Conservation (phyloP, 2,888 invertebrate genomes). For the Oegoconia quadripuncta region DNA sequence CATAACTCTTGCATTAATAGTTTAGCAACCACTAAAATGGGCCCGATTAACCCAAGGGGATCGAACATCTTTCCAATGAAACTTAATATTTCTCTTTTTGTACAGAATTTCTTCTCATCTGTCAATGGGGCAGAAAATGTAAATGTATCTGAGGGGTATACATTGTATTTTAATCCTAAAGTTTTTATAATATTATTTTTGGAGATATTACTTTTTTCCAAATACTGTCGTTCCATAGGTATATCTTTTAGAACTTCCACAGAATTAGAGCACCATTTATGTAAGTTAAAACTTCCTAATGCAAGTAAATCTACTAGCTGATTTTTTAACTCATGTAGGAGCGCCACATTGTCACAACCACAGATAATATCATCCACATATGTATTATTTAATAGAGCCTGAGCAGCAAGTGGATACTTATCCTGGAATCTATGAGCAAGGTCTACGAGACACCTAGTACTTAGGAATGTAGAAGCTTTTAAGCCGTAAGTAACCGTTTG, state of each 20-base stretch:
- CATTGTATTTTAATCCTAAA: conserved; percentile 13
- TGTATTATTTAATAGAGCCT: conserved; percentile 7
- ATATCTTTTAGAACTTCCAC: background rate
- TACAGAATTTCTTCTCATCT: background rate
- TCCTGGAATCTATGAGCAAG: conserved; percentile 6
- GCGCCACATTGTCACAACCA: background rate
- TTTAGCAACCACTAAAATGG: conserved; percentile 13
- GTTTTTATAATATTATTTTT: conserved; percentile 11
- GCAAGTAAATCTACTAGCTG: background rate
- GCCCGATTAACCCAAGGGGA: conserved; percentile 17
- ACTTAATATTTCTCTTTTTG: conserved; percentile 17
- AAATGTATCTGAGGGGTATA: conserved; percentile 6
- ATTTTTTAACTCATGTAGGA: background rate
- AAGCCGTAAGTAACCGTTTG: too few species aligned
- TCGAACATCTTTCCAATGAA: conserved; percentile 18
- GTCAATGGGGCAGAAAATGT: conserved; percentile 6
- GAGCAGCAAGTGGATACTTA: conserved; percentile 12
- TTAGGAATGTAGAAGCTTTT: conserved; percentile 11
- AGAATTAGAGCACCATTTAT: background rate
- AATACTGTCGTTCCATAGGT: background rate
- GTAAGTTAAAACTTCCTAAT: background rate
- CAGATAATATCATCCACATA: conserved; percentile 5
- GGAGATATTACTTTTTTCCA: conserved; percentile 2
- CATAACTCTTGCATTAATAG: conserved; percentile 17
- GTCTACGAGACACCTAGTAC: conserved; percentile 12